Percentiles rank a stretch among this genome's conserved stretches.
These are phyloP conservation scores for Cnemophilus loriae DNA, from an alignment of 2,113 vertebrate genomes.

Conservation along the genomic window DNA sequence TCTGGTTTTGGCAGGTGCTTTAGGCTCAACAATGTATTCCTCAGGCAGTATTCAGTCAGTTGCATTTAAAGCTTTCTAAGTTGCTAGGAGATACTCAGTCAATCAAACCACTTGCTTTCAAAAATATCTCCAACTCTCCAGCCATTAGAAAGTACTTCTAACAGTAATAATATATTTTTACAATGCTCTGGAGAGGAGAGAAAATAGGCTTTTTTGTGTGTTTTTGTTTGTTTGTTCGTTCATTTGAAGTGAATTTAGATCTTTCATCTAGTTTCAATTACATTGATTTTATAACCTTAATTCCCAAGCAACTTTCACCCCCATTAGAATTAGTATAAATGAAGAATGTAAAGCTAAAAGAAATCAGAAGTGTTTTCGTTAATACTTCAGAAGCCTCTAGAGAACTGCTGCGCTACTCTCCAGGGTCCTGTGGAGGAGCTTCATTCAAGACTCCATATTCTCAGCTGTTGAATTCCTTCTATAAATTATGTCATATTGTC, in stretches of 20 bases:
- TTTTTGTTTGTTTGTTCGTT: background rate
- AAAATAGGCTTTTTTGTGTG: background rate
- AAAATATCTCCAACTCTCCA: background rate
- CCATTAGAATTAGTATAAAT: background rate
- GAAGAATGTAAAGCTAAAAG: background rate
- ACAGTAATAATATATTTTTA: background rate
- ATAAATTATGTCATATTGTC: background rate
- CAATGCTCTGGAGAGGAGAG: background rate
- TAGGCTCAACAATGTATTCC: background rate
- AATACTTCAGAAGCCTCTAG: background rate
- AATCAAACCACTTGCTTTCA: background rate
- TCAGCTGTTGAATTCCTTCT: background rate
- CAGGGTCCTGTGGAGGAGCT: background rate
- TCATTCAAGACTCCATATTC: background rate
- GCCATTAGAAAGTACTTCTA: background rate
- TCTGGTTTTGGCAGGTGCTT: constrained; percentile 22
- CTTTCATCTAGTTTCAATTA: background rate
- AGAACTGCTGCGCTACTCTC: background rate
- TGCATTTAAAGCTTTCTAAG: background rate
- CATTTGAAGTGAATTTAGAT: background rate
- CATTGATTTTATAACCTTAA: background rate
- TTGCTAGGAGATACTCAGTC: background rate
- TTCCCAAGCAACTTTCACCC: background rate
- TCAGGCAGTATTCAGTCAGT: background rate
- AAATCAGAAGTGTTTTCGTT: background rate